These are phyloP conservation scores for Balearica regulorum DNA, from an alignment of 2,797 vertebrate species.

Conservation along the genomic window DNA sequence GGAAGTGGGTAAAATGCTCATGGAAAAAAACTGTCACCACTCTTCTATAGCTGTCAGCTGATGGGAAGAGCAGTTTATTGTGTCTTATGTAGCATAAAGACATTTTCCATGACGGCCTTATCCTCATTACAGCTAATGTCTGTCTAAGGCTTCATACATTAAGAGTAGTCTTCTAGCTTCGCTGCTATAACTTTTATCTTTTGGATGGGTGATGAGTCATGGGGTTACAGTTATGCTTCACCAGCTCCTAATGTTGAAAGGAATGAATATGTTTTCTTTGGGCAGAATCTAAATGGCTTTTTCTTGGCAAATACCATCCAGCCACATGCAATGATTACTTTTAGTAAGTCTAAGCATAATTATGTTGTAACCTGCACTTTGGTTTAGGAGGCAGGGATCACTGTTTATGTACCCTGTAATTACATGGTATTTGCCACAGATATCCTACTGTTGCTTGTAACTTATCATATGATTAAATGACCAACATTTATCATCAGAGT, in stretches of 20 bases:
- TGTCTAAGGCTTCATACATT: background rate
- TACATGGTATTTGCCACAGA: constrained; percentile 14
- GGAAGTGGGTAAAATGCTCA: background rate
- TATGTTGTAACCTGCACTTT: constrained; percentile 1
- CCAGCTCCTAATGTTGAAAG: background rate
- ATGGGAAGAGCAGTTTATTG: background rate
- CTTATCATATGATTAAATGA: constrained; percentile 15
- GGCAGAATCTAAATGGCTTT: constrained; percentile 20
- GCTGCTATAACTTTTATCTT: background rate
- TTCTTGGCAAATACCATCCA: constrained; percentile 10
- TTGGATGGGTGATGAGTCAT: background rate
- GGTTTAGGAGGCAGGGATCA: background rate
- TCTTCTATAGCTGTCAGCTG: background rate
- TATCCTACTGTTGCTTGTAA: constrained; percentile 19
- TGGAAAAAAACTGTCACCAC: background rate
- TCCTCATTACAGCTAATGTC: background rate
- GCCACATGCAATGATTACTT: background rate
- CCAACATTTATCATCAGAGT: background rate
- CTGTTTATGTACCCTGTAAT: background rate
- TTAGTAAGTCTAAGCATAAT: constrained; percentile 24
- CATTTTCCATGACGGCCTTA: background rate
- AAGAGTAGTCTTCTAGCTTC: background rate
- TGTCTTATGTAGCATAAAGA: background rate
- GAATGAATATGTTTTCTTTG: background rate
- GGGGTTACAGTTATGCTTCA: background rate